A percentile compares a stretch with the other conserved stretches of the same genome.
phyloP scores from a whole-genome alignment of 2,888 invertebrate species.

The Punctoribates punctum region DNA sequence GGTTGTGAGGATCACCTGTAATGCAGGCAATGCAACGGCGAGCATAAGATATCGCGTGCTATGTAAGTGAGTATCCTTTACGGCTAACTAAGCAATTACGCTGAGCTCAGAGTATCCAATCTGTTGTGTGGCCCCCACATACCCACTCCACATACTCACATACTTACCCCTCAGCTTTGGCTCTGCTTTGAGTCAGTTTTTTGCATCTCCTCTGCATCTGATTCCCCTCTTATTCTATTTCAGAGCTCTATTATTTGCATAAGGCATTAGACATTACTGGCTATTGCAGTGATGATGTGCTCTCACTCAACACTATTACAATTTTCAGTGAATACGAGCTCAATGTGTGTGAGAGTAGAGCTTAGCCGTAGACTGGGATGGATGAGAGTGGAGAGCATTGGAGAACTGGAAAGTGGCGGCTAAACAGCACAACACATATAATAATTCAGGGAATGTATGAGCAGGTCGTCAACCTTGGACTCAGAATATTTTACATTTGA shows the following conservation, averaged over 20 bases:
- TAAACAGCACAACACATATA: neutral
- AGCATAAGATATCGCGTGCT: neutral
- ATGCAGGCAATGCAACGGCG: neutral
- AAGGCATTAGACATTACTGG: constrained; percentile 19
- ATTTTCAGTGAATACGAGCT: neutral
- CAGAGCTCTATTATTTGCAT: constrained; percentile 30
- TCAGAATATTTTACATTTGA: neutral
- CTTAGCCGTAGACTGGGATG: neutral
- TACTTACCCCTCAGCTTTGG: too few species aligned
- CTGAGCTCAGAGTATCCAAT: neutral
- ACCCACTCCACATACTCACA: neutral
- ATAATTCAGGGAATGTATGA: neutral
- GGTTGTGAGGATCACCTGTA: constrained; percentile 11
- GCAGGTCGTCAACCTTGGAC: constrained; percentile 17
- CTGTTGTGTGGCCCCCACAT: neutral
- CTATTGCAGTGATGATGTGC: constrained; percentile 28
- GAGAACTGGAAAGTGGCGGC: neutral
- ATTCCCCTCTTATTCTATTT: neutral
- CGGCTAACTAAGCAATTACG: constrained; percentile 23
- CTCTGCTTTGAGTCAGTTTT: neutral
- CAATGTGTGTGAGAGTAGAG: neutral
- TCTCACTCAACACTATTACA: neutral
- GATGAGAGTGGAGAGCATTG: too few species aligned
- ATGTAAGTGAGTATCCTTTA: constrained; percentile 33
- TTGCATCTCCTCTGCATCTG: constrained; percentile 20